These are phyloP conservation scores for Drosophila pullipes DNA, from an alignment of 2,888 invertebrate species.

Conservation along the genomic window DNA sequence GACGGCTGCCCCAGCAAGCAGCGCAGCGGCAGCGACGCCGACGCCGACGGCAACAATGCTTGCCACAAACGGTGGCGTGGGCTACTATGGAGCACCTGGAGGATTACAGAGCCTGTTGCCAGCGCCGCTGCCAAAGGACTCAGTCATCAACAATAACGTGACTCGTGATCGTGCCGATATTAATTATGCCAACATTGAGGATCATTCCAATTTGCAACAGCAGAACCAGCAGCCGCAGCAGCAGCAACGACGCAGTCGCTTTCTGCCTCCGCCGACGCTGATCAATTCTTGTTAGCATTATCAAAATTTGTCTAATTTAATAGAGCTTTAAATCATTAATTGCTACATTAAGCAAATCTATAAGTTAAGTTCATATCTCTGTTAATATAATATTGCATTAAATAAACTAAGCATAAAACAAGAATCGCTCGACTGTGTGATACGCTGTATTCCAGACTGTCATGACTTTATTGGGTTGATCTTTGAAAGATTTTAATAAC, in stretches of 20 bases:
- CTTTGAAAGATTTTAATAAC: not conserved
- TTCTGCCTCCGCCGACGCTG: slow-evolving; percentile 51
- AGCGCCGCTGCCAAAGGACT: slow-evolving; percentile 72
- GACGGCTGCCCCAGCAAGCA: slow-evolving; percentile 43
- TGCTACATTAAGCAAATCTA: slow-evolving; percentile 8
- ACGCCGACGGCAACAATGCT: slow-evolving; percentile 37
- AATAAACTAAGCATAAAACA: slow-evolving; percentile 28
- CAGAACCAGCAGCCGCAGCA: slow-evolving; percentile 13
- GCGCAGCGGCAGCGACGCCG: slow-evolving; percentile 10
- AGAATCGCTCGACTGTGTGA: not conserved
- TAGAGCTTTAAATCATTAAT: slow-evolving; percentile 57
- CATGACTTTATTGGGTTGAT: not conserved
- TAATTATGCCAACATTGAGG: slow-evolving; percentile 74
- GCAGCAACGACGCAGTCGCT: slow-evolving; percentile 50
- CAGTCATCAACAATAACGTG: slow-evolving; percentile 52
- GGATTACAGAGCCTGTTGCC: slow-evolving; percentile 81
- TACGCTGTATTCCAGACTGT: not conserved
- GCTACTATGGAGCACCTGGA: slow-evolving; percentile 83
- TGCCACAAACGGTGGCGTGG: slow-evolving; percentile 31
- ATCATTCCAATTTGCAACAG: slow-evolving; percentile 46
- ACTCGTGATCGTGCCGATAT: slow-evolving; percentile 43
- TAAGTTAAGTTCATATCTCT: slow-evolving; percentile 8
- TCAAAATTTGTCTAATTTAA: slow-evolving; percentile 29
- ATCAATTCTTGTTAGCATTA: slow-evolving; percentile 82
- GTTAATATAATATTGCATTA: slow-evolving; percentile 5